phyloP scores from a whole-genome alignment of 2,797 vertebrate species.

The Hirundo rustica region DNA sequence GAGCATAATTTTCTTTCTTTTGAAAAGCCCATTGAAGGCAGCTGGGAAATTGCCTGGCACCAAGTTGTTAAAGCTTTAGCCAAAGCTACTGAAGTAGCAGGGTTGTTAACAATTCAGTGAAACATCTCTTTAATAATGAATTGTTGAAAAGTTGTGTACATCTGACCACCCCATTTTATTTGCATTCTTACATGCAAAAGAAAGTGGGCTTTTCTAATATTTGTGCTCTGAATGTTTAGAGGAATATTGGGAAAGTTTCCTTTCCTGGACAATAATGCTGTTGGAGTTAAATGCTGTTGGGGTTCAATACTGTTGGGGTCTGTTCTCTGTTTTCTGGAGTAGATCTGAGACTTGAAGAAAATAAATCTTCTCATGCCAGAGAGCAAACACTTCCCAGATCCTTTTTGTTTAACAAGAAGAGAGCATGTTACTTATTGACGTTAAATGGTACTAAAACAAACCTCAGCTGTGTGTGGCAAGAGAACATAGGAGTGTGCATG shows the following conservation, averaged over 20 bases:
- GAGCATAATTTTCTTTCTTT: conserved; percentile 9
- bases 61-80: conserved; percentile 64
- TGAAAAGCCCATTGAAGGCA: conserved; percentile 37
- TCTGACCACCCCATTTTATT: conserved; percentile 36
- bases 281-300: conserved; percentile 37
- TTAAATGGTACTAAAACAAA: conserved; percentile 59
- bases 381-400: conserved; percentile 60
- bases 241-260: conserved; percentile 31
- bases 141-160: conserved; percentile 29
- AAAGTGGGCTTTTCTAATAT: conserved; percentile 54
- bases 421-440: conserved; percentile 48
- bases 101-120: conserved; percentile 25
- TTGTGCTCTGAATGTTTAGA: conserved; percentile 50
- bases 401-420: conserved; percentile 60
- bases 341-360: conserved; percentile 65
- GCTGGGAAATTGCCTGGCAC: conserved; percentile 54
- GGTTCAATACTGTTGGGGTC: conserved; percentile 44
- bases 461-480: conserved; percentile 46
- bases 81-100: conserved; percentile 48
- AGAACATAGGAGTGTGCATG: conserved; percentile 80
- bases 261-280: conserved; percentile 51
- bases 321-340: conserved; percentile 61
- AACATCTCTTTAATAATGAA: conserved; percentile 26
- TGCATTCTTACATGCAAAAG: conserved; percentile 6
- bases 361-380: conserved; percentile 67